Evolutionary conservation across 1,140 invertebrate species (phyloP).

Genomic region (Hyposmocoma kahamanoa): DNA sequence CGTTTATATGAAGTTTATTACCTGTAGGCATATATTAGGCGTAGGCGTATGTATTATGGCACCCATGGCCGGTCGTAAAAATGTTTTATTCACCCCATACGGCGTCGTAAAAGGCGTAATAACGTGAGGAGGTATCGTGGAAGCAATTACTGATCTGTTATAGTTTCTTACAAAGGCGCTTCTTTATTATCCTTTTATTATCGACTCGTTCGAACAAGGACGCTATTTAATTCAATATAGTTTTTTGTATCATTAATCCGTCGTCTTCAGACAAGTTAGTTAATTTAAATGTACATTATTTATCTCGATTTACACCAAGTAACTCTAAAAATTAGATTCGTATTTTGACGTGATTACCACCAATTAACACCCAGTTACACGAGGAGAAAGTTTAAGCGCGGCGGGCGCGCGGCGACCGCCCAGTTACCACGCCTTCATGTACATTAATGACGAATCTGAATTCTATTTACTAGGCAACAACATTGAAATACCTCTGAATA

Average conservation of each 20-base stretch:
- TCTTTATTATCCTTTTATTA: slow-evolving; percentile 72
- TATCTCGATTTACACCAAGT: too few relatives aligned
- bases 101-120: slow-evolving; percentile 71
- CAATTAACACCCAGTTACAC: too few relatives aligned
- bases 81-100: slow-evolving; percentile 73
- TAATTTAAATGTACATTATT: too few relatives aligned
- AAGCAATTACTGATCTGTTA: slow-evolving; percentile 73
- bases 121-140: slow-evolving; percentile 69
- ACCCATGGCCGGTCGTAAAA: slow-evolving; percentile 69
- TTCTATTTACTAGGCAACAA: too few relatives aligned
- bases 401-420: too few relatives aligned
- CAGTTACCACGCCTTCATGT: too few relatives aligned
- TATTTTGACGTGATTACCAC: too few relatives aligned
- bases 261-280: too few relatives aligned
- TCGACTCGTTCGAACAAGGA: slow-evolving; percentile 69
- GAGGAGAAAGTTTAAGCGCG: too few relatives aligned
- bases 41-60: slow-evolving; percentile 48
- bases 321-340: too few relatives aligned
- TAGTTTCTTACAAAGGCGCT: slow-evolving; percentile 71
- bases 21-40: slow-evolving; percentile 27
- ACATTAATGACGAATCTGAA: too few relatives aligned
- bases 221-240: slow-evolving; percentile 57
- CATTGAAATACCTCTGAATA: too few relatives aligned
- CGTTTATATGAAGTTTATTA: slow-evolving; percentile 27
- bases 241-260: slow-evolving; percentile 32